Evolutionary conservation across 2,113 vertebrate genomes (phyloP), one percentile per base, ranked within the genome.

Genomic region (Strix aluco): DNA sequence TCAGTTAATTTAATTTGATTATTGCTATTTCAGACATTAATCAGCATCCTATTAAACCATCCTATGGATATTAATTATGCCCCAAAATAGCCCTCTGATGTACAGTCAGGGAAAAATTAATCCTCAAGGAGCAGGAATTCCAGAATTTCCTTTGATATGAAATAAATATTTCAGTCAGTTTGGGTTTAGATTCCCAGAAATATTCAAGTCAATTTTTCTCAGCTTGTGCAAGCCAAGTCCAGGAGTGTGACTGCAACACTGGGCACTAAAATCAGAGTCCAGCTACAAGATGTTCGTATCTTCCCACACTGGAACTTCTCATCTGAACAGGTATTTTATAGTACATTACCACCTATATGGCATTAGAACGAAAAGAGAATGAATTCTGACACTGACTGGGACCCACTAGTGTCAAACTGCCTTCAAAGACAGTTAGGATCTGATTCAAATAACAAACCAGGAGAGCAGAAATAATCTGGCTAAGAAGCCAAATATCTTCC

Each of bases 1-100:
- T 93, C 61, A 42, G 42, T 93, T 95, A 61, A 92, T 95, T 94
- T 84, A 61, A 62, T 94, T 91, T 95, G 86, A 92, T 87, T 88
- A 94, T 74, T 96, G 52, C 36, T 80, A 81, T 95, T 95, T 95
- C 78, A 81, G 90, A 78, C 57, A 54, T 86, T 88, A 83, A 91
- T 84, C 73, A 94, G 65, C 36, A 89, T 89, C 86, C 27, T 89
- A 84, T 92, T 92, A 96, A 93, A 95, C 9, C 14, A 58, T 84
- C 57, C 75, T 42, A 81, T 44, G 81, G 46, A 78, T 81, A 88
- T 57, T 86, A 95, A 93, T 85, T 84, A 30, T 75, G 36, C 52
- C 26, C 16, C 16, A 63, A 67, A 91, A 86, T 52, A 84, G 14
- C 36, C 22, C 10, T 49, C 13, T 75, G 75, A 83, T 93, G 30